Evolutionary conservation across 2,113 vertebrate genomes (phyloP).

Genomic region (Columba livia): DNA sequence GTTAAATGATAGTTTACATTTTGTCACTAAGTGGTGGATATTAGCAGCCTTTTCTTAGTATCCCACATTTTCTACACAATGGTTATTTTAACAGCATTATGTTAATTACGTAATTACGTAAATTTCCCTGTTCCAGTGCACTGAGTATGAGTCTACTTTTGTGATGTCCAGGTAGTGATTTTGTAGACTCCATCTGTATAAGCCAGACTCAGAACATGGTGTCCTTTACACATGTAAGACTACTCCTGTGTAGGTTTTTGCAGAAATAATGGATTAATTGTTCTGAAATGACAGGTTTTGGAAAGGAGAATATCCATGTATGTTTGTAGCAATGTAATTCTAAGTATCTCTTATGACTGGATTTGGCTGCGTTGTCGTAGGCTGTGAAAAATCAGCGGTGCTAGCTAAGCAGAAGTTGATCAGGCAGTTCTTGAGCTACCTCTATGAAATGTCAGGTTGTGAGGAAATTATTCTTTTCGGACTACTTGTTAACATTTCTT

Average conservation of each 20-base stretch:
- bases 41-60: neutral
- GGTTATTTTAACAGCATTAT: neutral
- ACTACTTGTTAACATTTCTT: neutral
- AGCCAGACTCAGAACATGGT: neutral
- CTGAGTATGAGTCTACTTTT: neutral
- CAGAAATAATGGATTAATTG: neutral
- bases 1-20: neutral
- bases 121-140: neutral
- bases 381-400: neutral
- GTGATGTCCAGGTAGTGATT: neutral
- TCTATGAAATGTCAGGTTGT: neutral
- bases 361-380: neutral
- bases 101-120: neutral
- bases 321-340: neutral
- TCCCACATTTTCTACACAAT: neutral
- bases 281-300: neutral
- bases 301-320: neutral
- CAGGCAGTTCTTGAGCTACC: neutral
- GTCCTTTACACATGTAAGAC: neutral
- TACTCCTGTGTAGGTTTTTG: neutral
- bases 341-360: neutral
- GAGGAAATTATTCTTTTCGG: neutral
- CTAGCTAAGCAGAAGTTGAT: neutral
- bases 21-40: neutral
- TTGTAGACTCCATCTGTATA: neutral